Conservation (phyloP, 2,113 vertebrate genomes). For the Cavia aperea region DNA sequence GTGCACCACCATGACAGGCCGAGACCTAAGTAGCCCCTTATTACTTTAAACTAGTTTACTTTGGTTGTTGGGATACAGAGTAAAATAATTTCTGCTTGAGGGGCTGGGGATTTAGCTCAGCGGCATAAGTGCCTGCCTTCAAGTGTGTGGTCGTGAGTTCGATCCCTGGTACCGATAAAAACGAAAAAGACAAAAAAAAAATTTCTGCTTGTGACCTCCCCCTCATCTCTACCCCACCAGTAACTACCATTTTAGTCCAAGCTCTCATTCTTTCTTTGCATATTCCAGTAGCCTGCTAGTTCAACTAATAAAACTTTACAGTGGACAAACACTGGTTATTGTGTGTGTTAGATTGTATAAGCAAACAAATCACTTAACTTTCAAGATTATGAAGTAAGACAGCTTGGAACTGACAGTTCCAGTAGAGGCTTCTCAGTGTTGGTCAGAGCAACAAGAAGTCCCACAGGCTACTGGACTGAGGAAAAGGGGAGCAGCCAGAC, state of each 20-base stretch:
- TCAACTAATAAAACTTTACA: not conserved
- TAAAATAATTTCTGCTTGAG: not conserved
- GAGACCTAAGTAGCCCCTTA: not conserved
- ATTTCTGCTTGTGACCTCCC: not conserved
- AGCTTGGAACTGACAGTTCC: not conserved
- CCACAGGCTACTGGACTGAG: not conserved
- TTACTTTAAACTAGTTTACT: not conserved
- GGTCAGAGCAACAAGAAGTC: not conserved
- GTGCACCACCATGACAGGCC: not conserved
- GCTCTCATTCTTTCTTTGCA: not conserved
- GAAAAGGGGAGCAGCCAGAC: not conserved
- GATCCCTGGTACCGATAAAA: too few species aligned
- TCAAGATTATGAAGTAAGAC: not conserved
- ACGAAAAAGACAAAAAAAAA: too few species aligned
- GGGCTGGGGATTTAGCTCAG: too few species aligned
- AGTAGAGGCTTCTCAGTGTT: not conserved
- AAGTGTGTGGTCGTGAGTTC: too few species aligned
- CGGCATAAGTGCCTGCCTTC: too few species aligned
- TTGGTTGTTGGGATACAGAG: not conserved
- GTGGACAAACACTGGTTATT: not conserved
- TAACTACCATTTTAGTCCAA: not conserved
- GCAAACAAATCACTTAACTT: not conserved
- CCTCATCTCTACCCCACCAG: not conserved
- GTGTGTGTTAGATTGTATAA: not conserved
- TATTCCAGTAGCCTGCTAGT: not conserved